Conservation (phyloP, 2,888 invertebrate genomes). For the Sarcophaga variegata region DNA sequence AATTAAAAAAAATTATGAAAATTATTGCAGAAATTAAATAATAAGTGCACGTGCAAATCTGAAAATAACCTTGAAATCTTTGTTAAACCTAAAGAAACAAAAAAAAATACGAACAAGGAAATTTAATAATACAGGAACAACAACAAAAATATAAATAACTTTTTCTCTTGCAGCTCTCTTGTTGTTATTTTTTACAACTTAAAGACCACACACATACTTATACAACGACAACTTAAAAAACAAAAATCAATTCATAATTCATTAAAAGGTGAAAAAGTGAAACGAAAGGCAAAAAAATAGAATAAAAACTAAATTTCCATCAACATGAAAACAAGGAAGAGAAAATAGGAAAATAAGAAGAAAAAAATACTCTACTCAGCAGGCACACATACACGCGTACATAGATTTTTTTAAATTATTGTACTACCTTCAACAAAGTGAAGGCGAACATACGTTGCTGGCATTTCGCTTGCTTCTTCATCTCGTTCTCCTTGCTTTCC, state of each 20-base stretch:
- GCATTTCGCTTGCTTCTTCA: neutral
- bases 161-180: constrained; percentile 9
- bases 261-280: constrained; percentile 51
- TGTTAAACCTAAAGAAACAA: constrained; percentile 40
- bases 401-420: neutral
- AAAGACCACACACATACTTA: neutral
- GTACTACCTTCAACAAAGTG: constrained; percentile 19
- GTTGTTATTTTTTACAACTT: constrained; percentile 18
- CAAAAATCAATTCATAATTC: constrained; percentile 65
- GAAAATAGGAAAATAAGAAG: neutral
- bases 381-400: neutral
- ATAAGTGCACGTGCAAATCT: constrained; percentile 63
- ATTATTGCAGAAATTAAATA: constrained; percentile 3
- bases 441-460: constrained; percentile 35
- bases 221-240: constrained; percentile 16
- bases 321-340: constrained; percentile 26
- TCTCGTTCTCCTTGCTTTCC: constrained; percentile 6
- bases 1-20: neutral
- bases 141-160: constrained; percentile 24
- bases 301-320: constrained; percentile 25
- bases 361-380: neutral
- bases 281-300: constrained; percentile 37
- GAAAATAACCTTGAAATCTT: constrained; percentile 62
- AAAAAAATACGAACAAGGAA: constrained; percentile 33
- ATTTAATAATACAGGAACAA: constrained; percentile 37